Percentiles rank a stretch among this genome's conserved stretches.
Evolutionary conservation across 2,888 invertebrate species (phyloP).

Genomic region (Lycocerus yunnanus): DNA sequence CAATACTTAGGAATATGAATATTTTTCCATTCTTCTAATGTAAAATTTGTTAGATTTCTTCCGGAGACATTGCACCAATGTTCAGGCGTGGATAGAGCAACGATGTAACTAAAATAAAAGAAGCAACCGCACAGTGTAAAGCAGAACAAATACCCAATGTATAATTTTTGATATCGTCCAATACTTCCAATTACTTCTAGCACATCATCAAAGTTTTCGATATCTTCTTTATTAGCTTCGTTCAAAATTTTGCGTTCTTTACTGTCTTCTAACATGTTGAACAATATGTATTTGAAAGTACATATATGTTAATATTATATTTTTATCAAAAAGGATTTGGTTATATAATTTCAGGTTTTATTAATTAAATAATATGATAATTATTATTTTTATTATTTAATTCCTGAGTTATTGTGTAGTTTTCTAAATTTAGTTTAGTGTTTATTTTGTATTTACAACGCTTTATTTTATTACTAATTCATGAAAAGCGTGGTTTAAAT

Average conservation of each 20-base stretch:
- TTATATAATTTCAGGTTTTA: background rate
- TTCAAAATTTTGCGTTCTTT: background rate
- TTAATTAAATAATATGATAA: background rate
- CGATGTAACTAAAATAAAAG: constrained; percentile 60
- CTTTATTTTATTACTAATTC: background rate
- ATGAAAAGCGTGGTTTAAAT: background rate
- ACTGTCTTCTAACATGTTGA: background rate
- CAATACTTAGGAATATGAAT: constrained; percentile 61
- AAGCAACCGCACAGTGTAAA: constrained; percentile 56
- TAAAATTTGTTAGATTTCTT: constrained; percentile 55
- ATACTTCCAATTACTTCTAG: constrained; percentile 59
- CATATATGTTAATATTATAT: background rate
- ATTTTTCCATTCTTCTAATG: constrained; percentile 58
- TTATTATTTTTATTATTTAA: background rate
- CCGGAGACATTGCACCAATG: constrained; percentile 65
- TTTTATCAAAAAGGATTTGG: background rate
- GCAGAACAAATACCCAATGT: constrained; percentile 54
- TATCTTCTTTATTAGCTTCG: background rate
- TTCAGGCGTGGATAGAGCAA: constrained; percentile 61
- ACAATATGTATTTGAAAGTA: background rate
- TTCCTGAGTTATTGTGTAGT: background rate
- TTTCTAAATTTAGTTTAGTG: background rate
- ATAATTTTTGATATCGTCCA: constrained; percentile 61
- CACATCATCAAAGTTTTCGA: constrained; percentile 56
- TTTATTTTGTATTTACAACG: background rate